These are phyloP conservation scores for Clanis bilineata DNA, from an alignment of 2,888 invertebrate species.

Conservation along the genomic window DNA sequence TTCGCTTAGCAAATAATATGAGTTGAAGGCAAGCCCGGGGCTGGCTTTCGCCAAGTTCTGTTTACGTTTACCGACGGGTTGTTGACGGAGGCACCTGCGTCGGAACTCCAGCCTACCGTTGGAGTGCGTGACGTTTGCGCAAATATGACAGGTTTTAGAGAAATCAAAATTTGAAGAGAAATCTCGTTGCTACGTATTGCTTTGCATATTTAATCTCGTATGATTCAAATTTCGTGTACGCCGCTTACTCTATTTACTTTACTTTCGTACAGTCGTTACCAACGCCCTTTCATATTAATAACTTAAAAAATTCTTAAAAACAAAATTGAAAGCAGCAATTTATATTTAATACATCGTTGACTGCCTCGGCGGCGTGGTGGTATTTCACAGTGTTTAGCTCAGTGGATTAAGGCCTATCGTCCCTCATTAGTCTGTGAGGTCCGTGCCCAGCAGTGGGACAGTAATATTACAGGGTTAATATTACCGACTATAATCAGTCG, in stretches of 20 bases:
- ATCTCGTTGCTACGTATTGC: conserved; percentile 34
- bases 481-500: too few species aligned
- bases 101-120: conserved; percentile 22
- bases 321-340: background rate
- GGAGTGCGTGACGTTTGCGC: conserved; percentile 33
- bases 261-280: background rate
- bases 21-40: conserved; percentile 49
- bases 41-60: conserved; percentile 56
- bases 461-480: too few species aligned
- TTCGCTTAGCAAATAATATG: conserved; percentile 59
- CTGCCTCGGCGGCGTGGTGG: too few species aligned
- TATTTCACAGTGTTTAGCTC: too few species aligned
- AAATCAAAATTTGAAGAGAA: conserved; percentile 61
- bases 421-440: too few species aligned
- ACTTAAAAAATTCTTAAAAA: background rate
- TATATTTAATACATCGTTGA: too few species aligned
- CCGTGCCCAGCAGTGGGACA: too few species aligned
- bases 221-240: conserved; percentile 24
- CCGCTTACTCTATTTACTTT: background rate
- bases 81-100: conserved; percentile 45
- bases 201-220: conserved; percentile 43
- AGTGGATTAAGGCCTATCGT: too few species aligned
- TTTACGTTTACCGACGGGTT: conserved; percentile 50
- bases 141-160: conserved; percentile 56
- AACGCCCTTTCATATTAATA: background rate